phyloP scores from a whole-genome alignment of 2,113 vertebrate genomes.

The Sardina pilchardus region DNA sequence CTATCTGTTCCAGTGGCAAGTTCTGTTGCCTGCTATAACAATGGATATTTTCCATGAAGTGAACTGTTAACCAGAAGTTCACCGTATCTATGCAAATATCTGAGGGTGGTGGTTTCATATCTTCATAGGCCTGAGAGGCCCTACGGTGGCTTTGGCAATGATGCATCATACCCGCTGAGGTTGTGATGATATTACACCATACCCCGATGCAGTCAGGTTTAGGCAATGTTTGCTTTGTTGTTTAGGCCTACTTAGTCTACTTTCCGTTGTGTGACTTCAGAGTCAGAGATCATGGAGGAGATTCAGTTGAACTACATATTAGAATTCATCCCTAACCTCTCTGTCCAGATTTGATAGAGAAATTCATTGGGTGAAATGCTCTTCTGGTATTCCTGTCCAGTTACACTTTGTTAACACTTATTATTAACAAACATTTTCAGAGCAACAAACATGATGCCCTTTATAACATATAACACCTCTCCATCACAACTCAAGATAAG shows the following conservation, averaged over 20 bases:
- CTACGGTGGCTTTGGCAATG: not conserved
- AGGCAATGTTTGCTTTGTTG: too few relatives aligned
- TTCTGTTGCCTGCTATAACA: not conserved
- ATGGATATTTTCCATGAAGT: constrained; percentile 31
- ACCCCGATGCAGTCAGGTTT: not conserved
- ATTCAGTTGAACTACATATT: not conserved
- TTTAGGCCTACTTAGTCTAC: too few relatives aligned
- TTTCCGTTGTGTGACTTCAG: not conserved
- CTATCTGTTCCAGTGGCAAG: not conserved
- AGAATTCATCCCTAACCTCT: not conserved
- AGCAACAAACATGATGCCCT: not conserved
- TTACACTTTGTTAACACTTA: not conserved
- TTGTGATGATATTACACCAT: not conserved
- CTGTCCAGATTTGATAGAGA: not conserved
- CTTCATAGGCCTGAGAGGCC: not conserved
- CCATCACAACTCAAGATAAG: not conserved
- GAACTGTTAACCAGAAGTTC: constrained; percentile 25
- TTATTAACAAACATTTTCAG: not conserved
- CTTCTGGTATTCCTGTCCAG: not conserved
- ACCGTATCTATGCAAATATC: constrained; percentile 40
- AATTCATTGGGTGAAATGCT: not conserved
- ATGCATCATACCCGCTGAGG: not conserved
- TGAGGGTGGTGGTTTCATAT: not conserved
- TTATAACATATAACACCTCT: not conserved
- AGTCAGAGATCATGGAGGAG: not conserved